These are phyloP conservation scores for Lanius collurio DNA, from an alignment of 2,113 vertebrate species.

Conservation along the genomic window DNA sequence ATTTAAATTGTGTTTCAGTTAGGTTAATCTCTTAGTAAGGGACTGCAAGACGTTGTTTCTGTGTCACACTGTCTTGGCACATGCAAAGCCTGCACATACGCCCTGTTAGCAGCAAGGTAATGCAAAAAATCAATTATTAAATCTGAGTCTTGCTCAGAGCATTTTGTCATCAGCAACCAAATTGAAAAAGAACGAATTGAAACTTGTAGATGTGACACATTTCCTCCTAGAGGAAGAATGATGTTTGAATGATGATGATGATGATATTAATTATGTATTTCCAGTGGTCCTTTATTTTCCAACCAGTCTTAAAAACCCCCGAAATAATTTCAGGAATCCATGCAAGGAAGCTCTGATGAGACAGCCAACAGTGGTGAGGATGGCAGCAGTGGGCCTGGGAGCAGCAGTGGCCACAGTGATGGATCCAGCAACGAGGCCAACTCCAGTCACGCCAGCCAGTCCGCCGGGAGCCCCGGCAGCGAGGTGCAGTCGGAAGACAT, in stretches of 20 bases:
- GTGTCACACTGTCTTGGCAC: not conserved
- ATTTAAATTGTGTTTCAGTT: not conserved
- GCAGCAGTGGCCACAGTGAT: slow-evolving; percentile 94
- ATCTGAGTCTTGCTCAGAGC: not conserved
- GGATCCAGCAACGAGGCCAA: slow-evolving; percentile 96
- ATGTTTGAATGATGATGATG: too few relatives aligned
- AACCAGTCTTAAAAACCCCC: not conserved
- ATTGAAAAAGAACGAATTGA: not conserved
- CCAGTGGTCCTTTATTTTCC: not conserved
- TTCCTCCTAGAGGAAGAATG: not conserved
- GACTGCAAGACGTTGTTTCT: accelerated
- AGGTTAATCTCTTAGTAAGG: not conserved
- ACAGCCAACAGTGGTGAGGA: slow-evolving; percentile 99
- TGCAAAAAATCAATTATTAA: not conserved
- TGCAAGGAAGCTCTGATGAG: slow-evolving; percentile 99
- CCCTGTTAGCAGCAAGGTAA: not conserved
- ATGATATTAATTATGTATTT: not conserved
- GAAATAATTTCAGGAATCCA: slow-evolving; percentile 83
- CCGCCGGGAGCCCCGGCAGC: slow-evolving; percentile 94
- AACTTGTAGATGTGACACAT: not conserved
- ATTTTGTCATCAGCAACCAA: not conserved
- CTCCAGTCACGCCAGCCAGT: slow-evolving; percentile 93
- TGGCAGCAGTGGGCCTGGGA: slow-evolving; percentile 95
- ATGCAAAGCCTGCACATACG: not conserved
- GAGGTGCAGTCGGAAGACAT: slow-evolving; percentile 97